A percentile compares a stretch with the other conserved stretches of the same genome.
Evolutionary conservation across 1,140 invertebrate genomes (phyloP).

Genomic region (Manduca sexta): DNA sequence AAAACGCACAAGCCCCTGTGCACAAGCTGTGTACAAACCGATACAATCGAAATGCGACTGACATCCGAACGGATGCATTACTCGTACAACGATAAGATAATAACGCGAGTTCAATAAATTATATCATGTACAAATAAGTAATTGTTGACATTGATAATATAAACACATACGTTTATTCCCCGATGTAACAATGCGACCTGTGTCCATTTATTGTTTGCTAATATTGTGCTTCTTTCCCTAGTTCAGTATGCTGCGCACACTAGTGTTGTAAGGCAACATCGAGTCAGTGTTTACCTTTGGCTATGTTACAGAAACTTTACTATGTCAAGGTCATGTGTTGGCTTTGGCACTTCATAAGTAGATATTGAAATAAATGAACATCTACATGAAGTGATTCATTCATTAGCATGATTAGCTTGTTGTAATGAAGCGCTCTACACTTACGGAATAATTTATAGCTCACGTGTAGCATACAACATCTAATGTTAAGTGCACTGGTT

Average conservation of each 20-base stretch:
- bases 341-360: too few relatives aligned
- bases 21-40: constrained; percentile 1
- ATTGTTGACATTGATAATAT: background rate
- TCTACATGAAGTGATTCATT: background rate
- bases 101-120: constrained; percentile 53
- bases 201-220: constrained; percentile 19
- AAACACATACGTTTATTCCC: constrained; percentile 13
- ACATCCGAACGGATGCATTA: constrained; percentile 33
- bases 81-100: constrained; percentile 59
- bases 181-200: constrained; percentile 10
- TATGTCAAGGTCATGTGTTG: constrained; percentile 24
- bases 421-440: background rate
- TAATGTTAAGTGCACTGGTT: too few relatives aligned
- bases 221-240: constrained; percentile 8
- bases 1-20: background rate
- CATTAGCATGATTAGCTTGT: background rate
- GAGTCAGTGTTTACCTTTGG: constrained; percentile 16
- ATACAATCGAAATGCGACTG: constrained; percentile 15
- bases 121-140: constrained; percentile 25
- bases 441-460: background rate
- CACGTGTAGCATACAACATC: too few relatives aligned
- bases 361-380: too few relatives aligned
- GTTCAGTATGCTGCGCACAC: constrained; percentile 15
- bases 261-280: constrained; percentile 8
- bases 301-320: constrained; percentile 14